Conservation (phyloP, 92 coral and sea anemone species). For the Heliopora coerulea region DNA sequence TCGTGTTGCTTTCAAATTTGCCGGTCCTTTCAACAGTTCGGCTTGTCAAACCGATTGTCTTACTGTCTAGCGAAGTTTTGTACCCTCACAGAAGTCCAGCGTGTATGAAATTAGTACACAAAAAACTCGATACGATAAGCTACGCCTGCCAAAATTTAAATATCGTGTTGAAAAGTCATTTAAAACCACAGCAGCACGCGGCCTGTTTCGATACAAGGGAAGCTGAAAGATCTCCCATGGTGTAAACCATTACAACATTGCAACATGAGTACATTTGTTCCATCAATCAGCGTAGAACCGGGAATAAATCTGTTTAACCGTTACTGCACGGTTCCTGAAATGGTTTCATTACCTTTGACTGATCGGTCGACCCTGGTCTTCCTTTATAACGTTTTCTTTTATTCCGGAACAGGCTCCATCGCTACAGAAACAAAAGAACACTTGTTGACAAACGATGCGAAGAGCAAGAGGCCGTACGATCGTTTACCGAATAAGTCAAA, state of each 20-base stretch:
- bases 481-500: background rate
- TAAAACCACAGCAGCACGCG: slow-evolving; percentile 7
- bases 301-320: background rate
- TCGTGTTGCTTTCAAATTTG: slow-evolving; percentile 7
- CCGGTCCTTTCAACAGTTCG: slow-evolving; percentile 1
- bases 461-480: background rate
- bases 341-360: slow-evolving; percentile 16
- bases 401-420: slow-evolving; percentile 40
- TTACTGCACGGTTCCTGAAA: background rate
- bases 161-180: slow-evolving; percentile 13
- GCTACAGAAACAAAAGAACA: slow-evolving; percentile 14
- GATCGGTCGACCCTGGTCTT: slow-evolving; percentile 30
- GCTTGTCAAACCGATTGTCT: background rate
- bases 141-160: slow-evolving; percentile 5
- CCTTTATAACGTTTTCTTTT: slow-evolving; percentile 23
- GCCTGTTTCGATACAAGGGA: slow-evolving; percentile 2
- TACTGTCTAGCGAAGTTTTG: background rate
- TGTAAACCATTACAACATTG: background rate
- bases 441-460: background rate
- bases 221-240: background rate
- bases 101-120: background rate
- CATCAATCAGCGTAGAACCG: background rate
- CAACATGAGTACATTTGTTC: background rate
- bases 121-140: background rate
- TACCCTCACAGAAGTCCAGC: background rate